phyloP scores from a whole-genome alignment of 2,888 invertebrate genomes.

The Orgyia antiqua region DNA sequence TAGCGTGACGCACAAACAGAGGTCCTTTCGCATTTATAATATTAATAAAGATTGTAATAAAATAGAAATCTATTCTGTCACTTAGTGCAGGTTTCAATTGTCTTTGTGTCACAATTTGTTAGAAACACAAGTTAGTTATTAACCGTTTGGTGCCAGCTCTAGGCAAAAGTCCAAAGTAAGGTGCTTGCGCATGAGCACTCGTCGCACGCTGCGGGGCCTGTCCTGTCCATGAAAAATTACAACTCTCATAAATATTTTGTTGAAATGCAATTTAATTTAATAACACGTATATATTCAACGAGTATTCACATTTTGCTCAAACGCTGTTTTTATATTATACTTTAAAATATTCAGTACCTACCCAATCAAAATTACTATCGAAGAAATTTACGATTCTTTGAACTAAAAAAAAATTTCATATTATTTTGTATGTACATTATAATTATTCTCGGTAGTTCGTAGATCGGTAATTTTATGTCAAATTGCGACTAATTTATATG shows the following conservation, averaged over 20 bases:
- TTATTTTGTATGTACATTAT: too few species aligned
- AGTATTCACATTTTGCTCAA: slow-evolving; percentile 32
- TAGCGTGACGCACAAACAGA: too few species aligned
- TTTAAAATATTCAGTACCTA: slow-evolving; percentile 26
- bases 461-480: too few species aligned
- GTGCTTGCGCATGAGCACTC: slow-evolving; percentile 28
- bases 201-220: slow-evolving; percentile 48
- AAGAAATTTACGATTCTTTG: too few species aligned
- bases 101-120: slow-evolving; percentile 23
- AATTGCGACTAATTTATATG: too few species aligned
- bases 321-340: slow-evolving; percentile 21
- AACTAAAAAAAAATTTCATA: too few species aligned
- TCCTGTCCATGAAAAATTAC: slow-evolving; percentile 57
- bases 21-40: too few species aligned
- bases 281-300: slow-evolving; percentile 45
- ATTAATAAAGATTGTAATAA: too few species aligned
- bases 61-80: too few species aligned
- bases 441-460: too few species aligned
- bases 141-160: slow-evolving; percentile 26
- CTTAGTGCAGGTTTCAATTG: neutral
- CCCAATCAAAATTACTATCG: too few species aligned
- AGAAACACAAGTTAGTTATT: slow-evolving; percentile 28
- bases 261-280: slow-evolving; percentile 65
- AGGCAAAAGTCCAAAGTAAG: slow-evolving; percentile 24
- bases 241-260: slow-evolving; percentile 63